Conservation (phyloP, 2,888 invertebrate species). For the Eudemis profundana region DNA sequence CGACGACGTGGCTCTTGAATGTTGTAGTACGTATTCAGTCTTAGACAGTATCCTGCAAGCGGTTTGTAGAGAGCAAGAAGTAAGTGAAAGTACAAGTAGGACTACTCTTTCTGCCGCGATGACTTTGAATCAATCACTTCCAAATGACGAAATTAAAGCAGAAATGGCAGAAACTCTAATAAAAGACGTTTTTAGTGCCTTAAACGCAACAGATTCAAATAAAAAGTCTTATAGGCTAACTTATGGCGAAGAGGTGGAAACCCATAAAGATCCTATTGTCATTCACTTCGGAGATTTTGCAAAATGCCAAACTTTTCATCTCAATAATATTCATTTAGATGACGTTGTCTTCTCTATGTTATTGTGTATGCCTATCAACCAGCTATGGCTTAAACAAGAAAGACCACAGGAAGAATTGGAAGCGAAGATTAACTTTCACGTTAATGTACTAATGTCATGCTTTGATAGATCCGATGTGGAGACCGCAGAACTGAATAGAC, state of each 20-base stretch:
- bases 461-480: slow-evolving; percentile 74
- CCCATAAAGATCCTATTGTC: slow-evolving; percentile 66
- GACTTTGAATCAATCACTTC: slow-evolving; percentile 51
- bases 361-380: slow-evolving; percentile 68
- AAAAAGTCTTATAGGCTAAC: slow-evolving; percentile 70
- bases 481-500: slow-evolving; percentile 68
- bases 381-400: slow-evolving; percentile 63
- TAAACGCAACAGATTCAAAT: slow-evolving; percentile 62
- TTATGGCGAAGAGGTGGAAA: slow-evolving; percentile 73
- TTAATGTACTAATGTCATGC: slow-evolving; percentile 72
- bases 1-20: slow-evolving; percentile 68
- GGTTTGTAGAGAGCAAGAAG: slow-evolving; percentile 54
- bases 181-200: slow-evolving; percentile 63
- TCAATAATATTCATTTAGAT: slow-evolving; percentile 71
- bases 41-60: slow-evolving; percentile 69
- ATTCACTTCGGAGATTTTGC: slow-evolving; percentile 71
- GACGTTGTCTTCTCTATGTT: slow-evolving; percentile 65
- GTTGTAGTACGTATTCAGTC: slow-evolving; percentile 68
- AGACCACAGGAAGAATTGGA: slow-evolving; percentile 60
- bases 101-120: slow-evolving; percentile 56
- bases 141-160: slow-evolving; percentile 54
- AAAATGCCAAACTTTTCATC: slow-evolving; percentile 71
- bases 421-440: slow-evolving; percentile 74
- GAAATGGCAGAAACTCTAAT: slow-evolving; percentile 65
- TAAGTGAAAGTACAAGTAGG: slow-evolving; percentile 54